These are phyloP conservation scores for Cephalopachus bancanus DNA, from an alignment of 2,797 vertebrate species.

Conservation along the genomic window DNA sequence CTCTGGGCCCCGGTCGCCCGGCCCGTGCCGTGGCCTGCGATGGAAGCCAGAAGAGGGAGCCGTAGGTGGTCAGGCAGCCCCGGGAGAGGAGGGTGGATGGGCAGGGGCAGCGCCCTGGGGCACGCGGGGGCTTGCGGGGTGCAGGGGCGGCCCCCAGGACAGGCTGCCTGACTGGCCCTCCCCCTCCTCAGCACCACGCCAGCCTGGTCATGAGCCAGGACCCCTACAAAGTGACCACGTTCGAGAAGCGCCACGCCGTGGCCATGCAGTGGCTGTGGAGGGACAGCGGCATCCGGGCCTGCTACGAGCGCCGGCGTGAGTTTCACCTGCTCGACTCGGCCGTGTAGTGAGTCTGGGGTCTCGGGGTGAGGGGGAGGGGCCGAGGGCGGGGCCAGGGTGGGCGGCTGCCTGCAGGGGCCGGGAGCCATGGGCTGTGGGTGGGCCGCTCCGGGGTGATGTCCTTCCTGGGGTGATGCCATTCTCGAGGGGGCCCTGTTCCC, in stretches of 20 bases:
- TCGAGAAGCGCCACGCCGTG: conserved; percentile 89
- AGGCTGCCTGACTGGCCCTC: neutral
- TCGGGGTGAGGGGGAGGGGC: neutral
- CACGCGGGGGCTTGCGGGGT: accelerated
- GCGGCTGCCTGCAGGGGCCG: too few species aligned
- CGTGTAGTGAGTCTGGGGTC: conserved; percentile 91
- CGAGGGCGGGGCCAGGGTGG: conserved; percentile 75
- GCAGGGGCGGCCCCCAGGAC: neutral
- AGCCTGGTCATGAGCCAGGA: conserved; percentile 93
- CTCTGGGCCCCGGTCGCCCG: too few species aligned
- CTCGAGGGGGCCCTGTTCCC: neutral
- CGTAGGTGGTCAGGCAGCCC: too few species aligned
- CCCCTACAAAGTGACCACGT: conserved; percentile 92
- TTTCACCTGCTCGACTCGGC: conserved; percentile 96
- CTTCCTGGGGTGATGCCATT: neutral
- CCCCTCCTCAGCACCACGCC: conserved; percentile 90
- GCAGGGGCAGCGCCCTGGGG: too few species aligned
- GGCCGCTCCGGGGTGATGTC: neutral
- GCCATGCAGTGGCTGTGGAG: conserved; percentile 93
- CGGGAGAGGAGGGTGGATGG: too few species aligned
- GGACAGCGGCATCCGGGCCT: conserved; percentile 93
- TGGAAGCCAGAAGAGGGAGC: too few species aligned
- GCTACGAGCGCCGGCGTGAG: conserved; percentile 94
- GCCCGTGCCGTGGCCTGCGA: too few species aligned
- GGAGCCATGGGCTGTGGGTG: too few species aligned